Evolutionary conservation across 2,888 invertebrate species (phyloP), one percentile per base, ranked within the genome.

Genomic region (Napeogenes sylphis): DNA sequence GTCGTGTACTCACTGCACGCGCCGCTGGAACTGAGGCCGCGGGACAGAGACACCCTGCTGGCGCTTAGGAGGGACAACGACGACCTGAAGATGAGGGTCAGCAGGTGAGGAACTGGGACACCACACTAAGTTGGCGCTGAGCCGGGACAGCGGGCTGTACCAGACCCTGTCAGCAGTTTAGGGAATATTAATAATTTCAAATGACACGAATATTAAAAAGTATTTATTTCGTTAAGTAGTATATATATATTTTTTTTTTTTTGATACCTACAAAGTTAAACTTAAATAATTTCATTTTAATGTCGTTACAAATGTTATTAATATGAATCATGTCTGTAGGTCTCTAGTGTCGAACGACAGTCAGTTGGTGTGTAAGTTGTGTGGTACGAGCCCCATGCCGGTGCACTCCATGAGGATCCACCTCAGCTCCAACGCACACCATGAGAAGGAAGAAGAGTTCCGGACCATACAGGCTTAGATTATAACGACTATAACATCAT

Each of bases 401-500:
- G 71, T 87, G 45, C 85, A 85, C 62, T 78, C 85, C 2, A 84
- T 92, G 79, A 90, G 92, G 61, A 83, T 85, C 38, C 92, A 92
- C 70, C 82, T 92, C 13, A 87, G 83, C 71, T 89, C 91, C 59
- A 78, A 79, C 66, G 74, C 80, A 32, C 92, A 92, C 74, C 80
- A 75, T 56, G 83, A 86, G 61, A 85, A 83, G 47, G 90, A 90
- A 65, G 82, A 85, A 30, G 84, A 87, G 59, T 78, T 90, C 61
- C 71, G 71, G n/a, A 68, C 71, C 3, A 74, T 85, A 55, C 76
- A 80, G 53, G 71, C 80, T 1, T 85, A 82, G 73, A 62, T 6
- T 13, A 3, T 53, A 59, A 35, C 6, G 4, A 2, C 5, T 35
- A 5, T 35, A 5, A 35, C 4, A 5, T 35, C 35, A 21, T 21